Percentiles rank a stretch among this genome's conserved stretches.
Conservation (phyloP, 2,888 invertebrate genomes). For the Caenorhabditis wallacei region DNA sequence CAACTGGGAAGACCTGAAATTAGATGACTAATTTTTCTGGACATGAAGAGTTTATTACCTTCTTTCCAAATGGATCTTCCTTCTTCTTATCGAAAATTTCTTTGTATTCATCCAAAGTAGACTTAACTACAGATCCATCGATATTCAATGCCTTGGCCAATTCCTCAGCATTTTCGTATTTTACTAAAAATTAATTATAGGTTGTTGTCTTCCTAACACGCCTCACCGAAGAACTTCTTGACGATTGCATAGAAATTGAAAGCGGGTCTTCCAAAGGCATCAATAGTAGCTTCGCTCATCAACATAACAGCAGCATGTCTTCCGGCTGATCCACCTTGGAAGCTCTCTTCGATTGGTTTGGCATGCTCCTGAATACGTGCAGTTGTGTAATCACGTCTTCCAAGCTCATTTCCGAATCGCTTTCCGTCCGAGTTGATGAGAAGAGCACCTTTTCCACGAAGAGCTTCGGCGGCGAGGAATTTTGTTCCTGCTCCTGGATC, state of each 20-base stretch:
- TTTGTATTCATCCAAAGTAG: conserved; percentile 76
- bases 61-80: conserved; percentile 59
- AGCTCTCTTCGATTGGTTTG: conserved; percentile 60
- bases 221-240: conserved; percentile 82
- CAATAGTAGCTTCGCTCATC: conserved; percentile 79
- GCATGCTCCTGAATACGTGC: conserved; percentile 77
- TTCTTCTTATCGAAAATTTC: conserved; percentile 62
- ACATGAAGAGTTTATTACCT: conserved; percentile 7
- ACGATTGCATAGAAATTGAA: conserved; percentile 82
- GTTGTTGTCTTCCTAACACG: neutral
- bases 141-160: conserved; percentile 74
- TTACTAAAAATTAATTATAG: conserved; percentile 40
- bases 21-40: neutral
- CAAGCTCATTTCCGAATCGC: conserved; percentile 83
- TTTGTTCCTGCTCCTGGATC: conserved; percentile 80
- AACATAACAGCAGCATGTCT: conserved; percentile 76
- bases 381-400: conserved; percentile 81
- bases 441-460: conserved; percentile 82
- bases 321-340: conserved; percentile 70
- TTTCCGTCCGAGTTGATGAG: conserved; percentile 79
- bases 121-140: conserved; percentile 59
- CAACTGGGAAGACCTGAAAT: conserved; percentile 61
- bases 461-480: conserved; percentile 83
- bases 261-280: conserved; percentile 82
- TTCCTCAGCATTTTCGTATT: conserved; percentile 74